A percentile compares a stretch with the other conserved stretches of the same genome.
Evolutionary conservation across 2,888 invertebrate genomes (phyloP).

Genomic region (Trileptium ribeirensis): DNA sequence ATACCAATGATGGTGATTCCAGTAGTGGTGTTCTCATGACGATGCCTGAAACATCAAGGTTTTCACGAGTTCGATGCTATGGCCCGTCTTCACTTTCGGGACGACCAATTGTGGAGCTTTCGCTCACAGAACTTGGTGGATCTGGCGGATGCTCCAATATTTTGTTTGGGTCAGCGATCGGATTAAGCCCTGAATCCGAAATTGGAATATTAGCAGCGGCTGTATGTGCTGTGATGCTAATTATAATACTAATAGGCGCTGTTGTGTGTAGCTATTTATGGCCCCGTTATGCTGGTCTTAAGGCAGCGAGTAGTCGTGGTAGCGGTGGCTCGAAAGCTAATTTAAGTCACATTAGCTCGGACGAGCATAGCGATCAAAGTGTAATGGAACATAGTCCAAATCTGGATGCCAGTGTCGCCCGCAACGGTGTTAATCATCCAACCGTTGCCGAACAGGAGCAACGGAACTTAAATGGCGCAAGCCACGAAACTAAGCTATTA

Average conservation of each 20-base stretch:
- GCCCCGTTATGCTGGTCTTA: background rate
- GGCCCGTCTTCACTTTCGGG: background rate
- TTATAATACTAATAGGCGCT: slow-evolving; percentile 7
- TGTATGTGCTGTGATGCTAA: slow-evolving; percentile 16
- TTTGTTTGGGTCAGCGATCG: slow-evolving; percentile 6
- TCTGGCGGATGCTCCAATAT: background rate
- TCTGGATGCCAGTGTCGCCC: no score
- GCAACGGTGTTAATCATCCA: no score
- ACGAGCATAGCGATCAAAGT: no score
- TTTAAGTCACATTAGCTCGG: background rate
- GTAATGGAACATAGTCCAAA: no score
- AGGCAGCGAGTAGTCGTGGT: background rate
- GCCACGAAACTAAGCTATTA: no score
- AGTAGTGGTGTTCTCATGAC: background rate
- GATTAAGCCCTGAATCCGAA: slow-evolving; percentile 6
- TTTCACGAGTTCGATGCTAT: background rate
- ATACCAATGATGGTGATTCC: background rate
- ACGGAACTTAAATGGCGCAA: no score
- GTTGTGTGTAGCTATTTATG: slow-evolving; percentile 16
- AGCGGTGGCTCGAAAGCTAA: background rate
- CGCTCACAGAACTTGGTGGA: background rate
- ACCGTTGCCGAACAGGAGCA: no score
- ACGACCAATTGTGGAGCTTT: slow-evolving; percentile 1
- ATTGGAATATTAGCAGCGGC: slow-evolving; percentile 17
- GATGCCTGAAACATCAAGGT: background rate